Evolutionary conservation across 64 coral and sea anemone species (phyloP).

Genomic region (Actinia tenebrosa): DNA sequence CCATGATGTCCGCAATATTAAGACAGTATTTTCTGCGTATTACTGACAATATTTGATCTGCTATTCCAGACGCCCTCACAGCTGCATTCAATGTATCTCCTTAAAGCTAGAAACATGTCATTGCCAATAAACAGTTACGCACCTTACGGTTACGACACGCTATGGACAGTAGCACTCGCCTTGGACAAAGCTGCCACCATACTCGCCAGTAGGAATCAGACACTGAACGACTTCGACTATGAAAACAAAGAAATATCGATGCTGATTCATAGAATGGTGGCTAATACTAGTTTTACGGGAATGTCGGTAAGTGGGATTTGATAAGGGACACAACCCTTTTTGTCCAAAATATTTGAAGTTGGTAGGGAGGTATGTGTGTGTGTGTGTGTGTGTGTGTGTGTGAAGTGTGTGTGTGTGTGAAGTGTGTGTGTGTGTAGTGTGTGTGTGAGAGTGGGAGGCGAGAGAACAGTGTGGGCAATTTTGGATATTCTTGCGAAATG

Average conservation of each 20-base stretch:
- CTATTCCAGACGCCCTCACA: conserved; percentile 28
- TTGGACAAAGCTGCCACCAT: conserved; percentile 24
- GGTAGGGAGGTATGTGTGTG: no score
- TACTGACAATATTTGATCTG: background rate
- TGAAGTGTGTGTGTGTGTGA: no score
- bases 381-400: no score
- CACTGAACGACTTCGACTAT: conserved; percentile 15
- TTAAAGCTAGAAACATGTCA: conserved; percentile 12
- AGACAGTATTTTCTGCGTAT: background rate
- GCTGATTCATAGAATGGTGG: background rate
- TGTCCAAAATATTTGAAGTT: no score
- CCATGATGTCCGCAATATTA: no score
- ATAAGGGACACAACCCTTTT: no score
- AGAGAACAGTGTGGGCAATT: no score
- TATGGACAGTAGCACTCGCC: conserved; percentile 44
- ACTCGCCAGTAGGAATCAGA: conserved; percentile 3
- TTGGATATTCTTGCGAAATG: no score
- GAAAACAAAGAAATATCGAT: background rate
- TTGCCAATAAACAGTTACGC: conserved; percentile 25
- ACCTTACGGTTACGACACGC: conserved; percentile 50
- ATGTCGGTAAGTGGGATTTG: conserved; percentile 16
- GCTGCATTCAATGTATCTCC: conserved; percentile 24
- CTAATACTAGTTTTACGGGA: conserved; percentile 17
- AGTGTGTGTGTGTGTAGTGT: no score
- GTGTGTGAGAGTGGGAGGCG: no score